phyloP scores from a whole-genome alignment of 1,140 invertebrate genomes.

The Muscidifurax raptorellus region DNA sequence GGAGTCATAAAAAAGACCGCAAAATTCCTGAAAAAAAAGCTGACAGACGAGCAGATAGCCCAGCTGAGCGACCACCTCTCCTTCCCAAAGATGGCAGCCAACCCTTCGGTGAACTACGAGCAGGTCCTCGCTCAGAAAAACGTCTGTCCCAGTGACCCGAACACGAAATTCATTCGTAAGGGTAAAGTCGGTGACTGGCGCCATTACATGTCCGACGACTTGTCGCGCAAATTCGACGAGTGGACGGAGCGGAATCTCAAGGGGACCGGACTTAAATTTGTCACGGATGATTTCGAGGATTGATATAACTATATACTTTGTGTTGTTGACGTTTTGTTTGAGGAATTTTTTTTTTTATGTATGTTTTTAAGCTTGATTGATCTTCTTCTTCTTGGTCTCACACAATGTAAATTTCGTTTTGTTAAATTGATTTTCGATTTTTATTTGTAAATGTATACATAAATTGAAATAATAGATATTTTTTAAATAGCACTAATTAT shows the following conservation, averaged over 20 bases:
- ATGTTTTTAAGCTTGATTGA: not conserved
- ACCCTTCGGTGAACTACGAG: conserved; percentile 85
- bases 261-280: conserved; percentile 80
- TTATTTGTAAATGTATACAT: too few relatives aligned
- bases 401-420: too few relatives aligned
- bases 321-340: not conserved
- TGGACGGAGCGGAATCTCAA: conserved; percentile 83
- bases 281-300: conserved; percentile 42
- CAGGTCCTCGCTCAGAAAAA: conserved; percentile 77
- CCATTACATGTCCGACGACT: conserved; percentile 85
- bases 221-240: conserved; percentile 83
- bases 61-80: conserved; percentile 85
- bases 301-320: too few relatives aligned
- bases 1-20: conserved; percentile 82
- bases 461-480: too few relatives aligned
- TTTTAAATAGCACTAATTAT: too few relatives aligned
- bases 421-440: too few relatives aligned
- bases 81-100: conserved; percentile 88
- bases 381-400: too few relatives aligned
- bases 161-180: conserved; percentile 85
- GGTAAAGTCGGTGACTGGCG: conserved; percentile 91
- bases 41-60: conserved; percentile 80
- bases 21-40: conserved; percentile 82
- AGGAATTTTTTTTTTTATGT: not conserved
- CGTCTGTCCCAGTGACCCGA: conserved; percentile 73